Base-by-base conservation (phyloP, 2,888 invertebrate species). In the Sialis lutaria region DNA sequence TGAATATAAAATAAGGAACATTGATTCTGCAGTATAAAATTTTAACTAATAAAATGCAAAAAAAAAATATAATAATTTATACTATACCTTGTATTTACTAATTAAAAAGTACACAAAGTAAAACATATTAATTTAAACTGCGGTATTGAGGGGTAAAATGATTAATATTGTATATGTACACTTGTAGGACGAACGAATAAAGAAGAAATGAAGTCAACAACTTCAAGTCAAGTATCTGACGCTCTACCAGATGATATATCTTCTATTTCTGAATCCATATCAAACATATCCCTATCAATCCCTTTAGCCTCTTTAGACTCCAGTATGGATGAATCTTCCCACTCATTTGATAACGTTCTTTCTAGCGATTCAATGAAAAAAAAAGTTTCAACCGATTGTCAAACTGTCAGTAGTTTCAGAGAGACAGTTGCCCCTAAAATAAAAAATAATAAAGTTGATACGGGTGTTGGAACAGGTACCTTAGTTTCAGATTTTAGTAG, bases 121-220 rank as follows among this genome's bases (percentile, higher is more conserved):
- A 22, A 22, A 22, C 22, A 22, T 22, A 2, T 22, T 22, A 22
- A 22, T 22, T 22, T 22, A 22, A 22, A n/a, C 2, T 22, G 22
- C 22, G 22, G 22, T 22, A 22, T 22, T 22, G 22, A 22, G 22
- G 22, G 22, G 22, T 22, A 2, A 22, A 22, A 22, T 22, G 22
- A 22, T 22, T 22, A 22, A 22, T 22, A 22, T 22, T 22, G 22
- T 22, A 22, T 22, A 35, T 40, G 10, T 13, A 40, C 40, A 40
- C 22, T 45, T 45, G 13, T 45, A 45, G 45, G 45, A 45, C 31
- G n/a, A 39, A 45, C 31, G 22, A 45, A 45, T 40, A 40, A 45
- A 45, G 45, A 45, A 40, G 40, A 40, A 31, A 6, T 39, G 9
- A 31, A 40, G 45, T 31, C 40, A 30, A 39, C 39, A 31, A 32